Evolutionary conservation across 2,113 vertebrate genomes (phyloP).

Genomic region (Jaculus jaculus): DNA sequence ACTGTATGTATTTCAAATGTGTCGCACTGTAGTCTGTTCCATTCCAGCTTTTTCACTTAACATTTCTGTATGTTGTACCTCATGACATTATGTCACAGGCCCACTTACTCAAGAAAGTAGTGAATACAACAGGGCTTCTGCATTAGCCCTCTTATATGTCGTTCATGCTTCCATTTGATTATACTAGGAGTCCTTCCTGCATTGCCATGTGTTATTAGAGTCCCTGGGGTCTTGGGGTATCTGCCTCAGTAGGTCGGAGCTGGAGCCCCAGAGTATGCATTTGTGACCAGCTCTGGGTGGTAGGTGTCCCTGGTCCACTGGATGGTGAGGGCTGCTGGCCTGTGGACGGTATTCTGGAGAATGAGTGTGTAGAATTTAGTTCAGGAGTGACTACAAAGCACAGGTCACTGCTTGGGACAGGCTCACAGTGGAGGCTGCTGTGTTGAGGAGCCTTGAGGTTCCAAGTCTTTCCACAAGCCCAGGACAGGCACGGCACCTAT

Average conservation of each 20-base stretch:
- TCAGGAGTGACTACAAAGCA: neutral
- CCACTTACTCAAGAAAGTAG: neutral
- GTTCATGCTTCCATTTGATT: neutral
- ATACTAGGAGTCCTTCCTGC: neutral
- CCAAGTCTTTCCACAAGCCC: no score
- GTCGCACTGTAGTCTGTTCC: conserved; percentile 11
- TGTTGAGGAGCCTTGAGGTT: neutral
- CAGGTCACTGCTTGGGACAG: neutral
- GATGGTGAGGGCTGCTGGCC: neutral
- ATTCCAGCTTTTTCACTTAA: neutral
- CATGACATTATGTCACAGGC: neutral
- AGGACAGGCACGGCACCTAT: no score
- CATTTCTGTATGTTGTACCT: neutral
- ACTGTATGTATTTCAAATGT: no score
- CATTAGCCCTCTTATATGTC: neutral
- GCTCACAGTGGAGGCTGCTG: neutral
- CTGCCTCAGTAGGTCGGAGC: neutral
- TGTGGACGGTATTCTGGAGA: neutral
- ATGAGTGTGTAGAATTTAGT: neutral
- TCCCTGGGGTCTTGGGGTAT: neutral
- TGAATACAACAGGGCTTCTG: neutral
- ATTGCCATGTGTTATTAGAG: neutral
- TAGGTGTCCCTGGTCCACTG: no score
- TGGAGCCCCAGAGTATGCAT: neutral
- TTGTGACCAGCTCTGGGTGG: neutral